Percentiles rank a stretch among this genome's conserved stretches.
Conservation (phyloP, 2,888 invertebrate species). For the Leucoma salicis region DNA sequence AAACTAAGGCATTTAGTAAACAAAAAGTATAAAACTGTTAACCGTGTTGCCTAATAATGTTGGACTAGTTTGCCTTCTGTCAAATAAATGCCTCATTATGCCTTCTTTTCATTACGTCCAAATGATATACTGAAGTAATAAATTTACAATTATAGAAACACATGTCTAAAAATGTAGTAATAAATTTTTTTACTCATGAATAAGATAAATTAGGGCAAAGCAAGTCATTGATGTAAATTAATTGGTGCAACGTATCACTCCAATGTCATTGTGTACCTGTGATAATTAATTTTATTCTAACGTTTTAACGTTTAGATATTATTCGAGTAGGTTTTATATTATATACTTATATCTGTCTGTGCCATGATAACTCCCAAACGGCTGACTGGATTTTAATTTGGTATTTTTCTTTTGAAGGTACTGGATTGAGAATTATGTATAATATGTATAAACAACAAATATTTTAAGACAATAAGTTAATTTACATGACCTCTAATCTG, state of each 20-base stretch:
- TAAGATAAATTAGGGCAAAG: conserved; percentile 18
- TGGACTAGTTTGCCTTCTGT: conserved; percentile 5
- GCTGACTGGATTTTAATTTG: too few relatives aligned
- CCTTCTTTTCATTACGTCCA: neutral
- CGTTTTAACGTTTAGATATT: too few relatives aligned
- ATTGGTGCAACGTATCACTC: neutral
- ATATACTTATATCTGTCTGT: too few relatives aligned
- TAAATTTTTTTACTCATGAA: conserved; percentile 16
- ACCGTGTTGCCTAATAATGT: neutral
- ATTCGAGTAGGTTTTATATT: too few relatives aligned
- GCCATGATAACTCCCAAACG: too few relatives aligned
- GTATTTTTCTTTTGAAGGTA: too few relatives aligned
- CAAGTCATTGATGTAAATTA: conserved; percentile 15
- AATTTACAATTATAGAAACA: conserved; percentile 12
- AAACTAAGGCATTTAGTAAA: too few relatives aligned
- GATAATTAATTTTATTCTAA: too few relatives aligned
- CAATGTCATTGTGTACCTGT: neutral
- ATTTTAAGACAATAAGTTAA: too few relatives aligned
- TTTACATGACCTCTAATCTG: too few relatives aligned
- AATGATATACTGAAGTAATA: conserved; percentile 1
- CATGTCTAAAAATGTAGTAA: conserved; percentile 13
- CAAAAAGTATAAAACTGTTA: neutral
- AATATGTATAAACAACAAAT: too few relatives aligned
- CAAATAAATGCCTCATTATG: conserved; percentile 16
- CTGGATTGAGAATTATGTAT: too few relatives aligned